These are phyloP conservation scores for Catharus fuscescens DNA, from an alignment of 2,113 vertebrate genomes.

Conservation along the genomic window DNA sequence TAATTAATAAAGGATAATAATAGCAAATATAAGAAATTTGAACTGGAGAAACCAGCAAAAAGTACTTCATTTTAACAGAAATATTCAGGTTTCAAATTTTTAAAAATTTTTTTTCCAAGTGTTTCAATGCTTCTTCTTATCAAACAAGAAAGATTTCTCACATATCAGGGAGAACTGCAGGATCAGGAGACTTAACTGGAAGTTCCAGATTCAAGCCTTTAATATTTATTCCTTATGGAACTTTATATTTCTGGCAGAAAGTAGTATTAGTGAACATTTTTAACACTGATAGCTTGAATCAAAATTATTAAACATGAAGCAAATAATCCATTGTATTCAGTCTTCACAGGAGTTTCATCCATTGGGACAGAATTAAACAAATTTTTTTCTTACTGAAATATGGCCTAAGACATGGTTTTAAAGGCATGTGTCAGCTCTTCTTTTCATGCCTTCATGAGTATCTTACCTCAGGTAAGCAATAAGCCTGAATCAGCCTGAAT, in stretches of 20 bases:
- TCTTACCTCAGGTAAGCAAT: neutral
- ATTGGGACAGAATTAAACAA: neutral
- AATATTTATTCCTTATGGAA: neutral
- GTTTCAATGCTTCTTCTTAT: neutral
- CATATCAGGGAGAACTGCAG: neutral
- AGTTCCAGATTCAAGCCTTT: neutral
- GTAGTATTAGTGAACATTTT: neutral
- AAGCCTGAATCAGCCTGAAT: neutral
- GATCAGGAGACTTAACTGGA: neutral
- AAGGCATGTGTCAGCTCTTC: neutral
- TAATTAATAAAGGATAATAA: neutral
- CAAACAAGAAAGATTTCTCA: neutral
- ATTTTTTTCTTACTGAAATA: neutral
- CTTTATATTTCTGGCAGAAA: neutral
- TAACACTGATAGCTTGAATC: neutral
- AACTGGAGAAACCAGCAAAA: neutral
- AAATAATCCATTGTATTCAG: neutral
- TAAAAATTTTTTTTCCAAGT: neutral
- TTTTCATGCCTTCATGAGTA: neutral
- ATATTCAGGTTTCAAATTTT: neutral
- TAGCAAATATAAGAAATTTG: neutral
- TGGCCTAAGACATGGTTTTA: neutral
- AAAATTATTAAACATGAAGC: neutral
- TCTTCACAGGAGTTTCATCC: neutral
- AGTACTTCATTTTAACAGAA: neutral